A percentile compares a stretch with the other conserved stretches of the same genome.
These are phyloP conservation scores for Mastacembelus armatus DNA, from an alignment of 2,797 vertebrate genomes.

Conservation along the genomic window DNA sequence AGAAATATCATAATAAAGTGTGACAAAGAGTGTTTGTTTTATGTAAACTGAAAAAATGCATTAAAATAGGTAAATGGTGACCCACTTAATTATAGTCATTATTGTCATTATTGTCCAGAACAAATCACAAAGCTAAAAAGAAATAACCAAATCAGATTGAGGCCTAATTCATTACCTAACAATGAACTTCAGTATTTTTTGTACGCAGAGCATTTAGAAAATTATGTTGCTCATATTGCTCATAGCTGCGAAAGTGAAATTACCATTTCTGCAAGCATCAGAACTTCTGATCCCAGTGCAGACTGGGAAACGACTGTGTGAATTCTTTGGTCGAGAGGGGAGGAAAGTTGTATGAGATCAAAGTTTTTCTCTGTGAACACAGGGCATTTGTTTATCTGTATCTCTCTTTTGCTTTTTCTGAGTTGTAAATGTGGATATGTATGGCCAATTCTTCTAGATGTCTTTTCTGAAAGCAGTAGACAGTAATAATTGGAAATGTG, in stretches of 20 bases:
- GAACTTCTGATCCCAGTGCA: constrained; percentile 13
- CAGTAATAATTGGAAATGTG: constrained; percentile 18
- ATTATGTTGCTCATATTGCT: constrained; percentile 3
- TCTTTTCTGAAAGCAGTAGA: constrained; percentile 27
- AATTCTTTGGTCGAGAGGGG: background rate
- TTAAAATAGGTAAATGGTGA: too few species aligned
- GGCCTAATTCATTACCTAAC: background rate
- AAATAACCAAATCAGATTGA: background rate
- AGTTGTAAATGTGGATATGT: constrained; percentile 1
- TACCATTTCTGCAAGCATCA: constrained; percentile 43
- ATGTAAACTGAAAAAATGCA: background rate
- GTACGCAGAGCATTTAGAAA: background rate
- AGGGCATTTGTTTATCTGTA: background rate
- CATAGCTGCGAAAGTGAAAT: constrained; percentile 31
- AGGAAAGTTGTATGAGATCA: constrained; percentile 6
- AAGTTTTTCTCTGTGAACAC: background rate
- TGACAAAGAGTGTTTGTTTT: too few species aligned
- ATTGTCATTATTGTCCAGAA: background rate
- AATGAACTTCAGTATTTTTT: background rate
- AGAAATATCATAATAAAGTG: too few species aligned
- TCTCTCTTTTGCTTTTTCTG: background rate
- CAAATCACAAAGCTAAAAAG: too few species aligned
- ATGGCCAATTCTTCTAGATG: constrained; percentile 8
- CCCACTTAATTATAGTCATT: too few species aligned
- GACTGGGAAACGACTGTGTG: background rate